Base-by-base conservation (phyloP, 1,140 invertebrate genomes). In the Tetragonula clypearis region DNA sequence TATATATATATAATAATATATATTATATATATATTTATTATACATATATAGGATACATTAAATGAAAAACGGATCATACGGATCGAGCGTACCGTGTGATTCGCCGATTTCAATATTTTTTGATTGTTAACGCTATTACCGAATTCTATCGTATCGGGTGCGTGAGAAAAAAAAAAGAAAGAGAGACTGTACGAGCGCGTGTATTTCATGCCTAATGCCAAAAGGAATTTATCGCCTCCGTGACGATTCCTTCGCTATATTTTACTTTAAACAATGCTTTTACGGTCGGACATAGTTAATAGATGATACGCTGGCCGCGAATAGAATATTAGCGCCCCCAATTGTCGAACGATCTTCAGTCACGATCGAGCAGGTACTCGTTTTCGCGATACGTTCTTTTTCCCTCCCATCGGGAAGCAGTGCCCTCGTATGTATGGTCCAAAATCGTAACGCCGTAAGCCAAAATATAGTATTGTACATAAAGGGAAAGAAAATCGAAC, bases 111-210 rank as follows among this genome's bases (percentile, higher is more conserved):
- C 56, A 85, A 90, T 91, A 91, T 91, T 91, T 91, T 91, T 89
- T 80, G 87, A 91, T 90, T 87, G 90, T 91, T 90, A 90, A 84
- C 49, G 79, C 87, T 89, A 90, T 90, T 87, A 78, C 79, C 79
- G 77, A 87, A 90, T 87, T 90, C 86, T 90, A 90, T 90, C 82
- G 79, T 60, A 58, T 8, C 41, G 73, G 11, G 55, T 84, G 87
- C 68, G 58, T 84, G 82, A 26, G 58, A 23, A 35, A 30, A 62
- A 30, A 30, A 35, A 26, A 49, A 30, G 56, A 35, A 26, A 14
- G 77, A 65, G 53, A 53, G 73, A 79, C 21, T 56, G 79, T 58
- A 76, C 60, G 55, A 60, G 17, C 85, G 58, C 35, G 74, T 85
- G 58, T 65, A 56, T 83, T 78, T 78, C 60, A 85, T 82, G 88